Conservation (phyloP, 2,888 invertebrate species). For the Lepas anatifera region DNA sequence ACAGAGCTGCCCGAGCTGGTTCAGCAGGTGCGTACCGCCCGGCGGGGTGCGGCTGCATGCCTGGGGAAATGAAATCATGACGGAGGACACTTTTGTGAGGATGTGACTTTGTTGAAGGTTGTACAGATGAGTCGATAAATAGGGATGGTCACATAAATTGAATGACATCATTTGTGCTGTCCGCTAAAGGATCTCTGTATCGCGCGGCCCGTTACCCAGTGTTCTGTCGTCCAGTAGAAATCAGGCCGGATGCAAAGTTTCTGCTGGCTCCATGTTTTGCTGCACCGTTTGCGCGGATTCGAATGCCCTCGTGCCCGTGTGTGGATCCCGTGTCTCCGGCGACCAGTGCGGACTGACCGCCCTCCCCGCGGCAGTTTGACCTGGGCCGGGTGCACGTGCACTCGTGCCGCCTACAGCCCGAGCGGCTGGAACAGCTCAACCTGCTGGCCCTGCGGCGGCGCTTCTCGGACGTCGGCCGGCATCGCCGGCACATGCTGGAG, state of each 20-base stretch:
- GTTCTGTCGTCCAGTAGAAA: no score
- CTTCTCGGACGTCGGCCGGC: neutral
- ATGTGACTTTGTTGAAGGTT: no score
- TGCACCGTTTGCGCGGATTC: no score
- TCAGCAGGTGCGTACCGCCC: constrained; percentile 15
- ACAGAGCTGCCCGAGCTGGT: constrained; percentile 16
- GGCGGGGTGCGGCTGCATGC: neutral
- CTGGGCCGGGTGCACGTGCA: neutral
- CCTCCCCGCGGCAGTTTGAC: constrained; percentile 11
- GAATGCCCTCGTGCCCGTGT: no score
- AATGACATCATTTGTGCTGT: neutral
- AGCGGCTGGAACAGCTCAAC: constrained; percentile 11
- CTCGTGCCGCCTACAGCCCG: neutral
- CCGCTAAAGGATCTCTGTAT: neutral
- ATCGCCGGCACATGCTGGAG: neutral
- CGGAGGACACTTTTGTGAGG: no score
- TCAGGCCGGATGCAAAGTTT: no score
- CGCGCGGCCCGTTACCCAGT: no score
- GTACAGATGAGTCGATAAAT: neutral
- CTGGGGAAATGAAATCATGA: neutral
- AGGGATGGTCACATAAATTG: neutral
- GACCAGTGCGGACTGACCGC: no score
- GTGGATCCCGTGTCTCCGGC: no score
- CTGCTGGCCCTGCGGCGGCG: constrained; percentile 10
- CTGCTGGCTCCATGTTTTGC: no score